Percentiles rank a stretch among this genome's conserved stretches.
Evolutionary conservation across 2,113 vertebrate species (phyloP).

Genomic region (Craseonycteris thonglongyai): DNA sequence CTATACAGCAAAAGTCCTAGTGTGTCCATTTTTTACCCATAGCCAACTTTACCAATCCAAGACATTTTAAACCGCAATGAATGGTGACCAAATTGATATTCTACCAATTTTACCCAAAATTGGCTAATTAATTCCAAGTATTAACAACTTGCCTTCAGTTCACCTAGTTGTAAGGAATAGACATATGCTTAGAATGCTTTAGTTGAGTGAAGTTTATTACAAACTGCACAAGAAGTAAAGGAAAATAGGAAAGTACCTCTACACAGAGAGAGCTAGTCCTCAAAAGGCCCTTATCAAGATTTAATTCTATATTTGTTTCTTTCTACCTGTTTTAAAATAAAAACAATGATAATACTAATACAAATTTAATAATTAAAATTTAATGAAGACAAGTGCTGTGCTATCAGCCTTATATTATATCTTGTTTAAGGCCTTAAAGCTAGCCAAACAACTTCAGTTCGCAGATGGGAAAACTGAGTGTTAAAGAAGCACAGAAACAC

Average conservation of each 20-base stretch:
- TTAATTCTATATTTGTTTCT: background rate
- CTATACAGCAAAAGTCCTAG: background rate
- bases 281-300: background rate
- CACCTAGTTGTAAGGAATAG: background rate
- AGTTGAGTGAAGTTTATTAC: background rate
- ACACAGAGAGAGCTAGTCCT: background rate
- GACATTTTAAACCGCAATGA: background rate
- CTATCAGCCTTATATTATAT: background rate
- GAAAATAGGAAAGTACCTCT: background rate
- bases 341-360: background rate
- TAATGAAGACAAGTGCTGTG: background rate
- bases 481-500: background rate
- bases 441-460: background rate
- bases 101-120: background rate
- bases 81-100: conserved; percentile 23
- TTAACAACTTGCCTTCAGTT: background rate
- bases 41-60: background rate
- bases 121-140: background rate
- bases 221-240: background rate
- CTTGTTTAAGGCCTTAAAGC: background rate
- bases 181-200: background rate
- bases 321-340: background rate
- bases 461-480: background rate
- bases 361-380: background rate
- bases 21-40: background rate